phyloP scores from a whole-genome alignment of 1,140 invertebrate genomes.

The Gonatopus flavifemur region DNA sequence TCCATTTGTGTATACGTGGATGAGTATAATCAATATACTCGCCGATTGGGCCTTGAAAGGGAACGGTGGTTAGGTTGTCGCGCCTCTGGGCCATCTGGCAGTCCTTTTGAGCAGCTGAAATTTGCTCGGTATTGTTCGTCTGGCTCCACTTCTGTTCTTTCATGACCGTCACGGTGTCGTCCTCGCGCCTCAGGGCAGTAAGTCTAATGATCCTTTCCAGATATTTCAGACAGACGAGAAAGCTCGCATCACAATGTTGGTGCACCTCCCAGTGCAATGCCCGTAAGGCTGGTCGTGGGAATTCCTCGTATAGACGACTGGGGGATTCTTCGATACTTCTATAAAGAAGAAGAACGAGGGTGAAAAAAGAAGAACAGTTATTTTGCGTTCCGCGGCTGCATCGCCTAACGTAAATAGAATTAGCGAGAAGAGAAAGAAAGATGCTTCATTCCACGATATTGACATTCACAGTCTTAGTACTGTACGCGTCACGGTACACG shows the following conservation, averaged over 20 bases:
- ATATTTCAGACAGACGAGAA: constrained; percentile 62
- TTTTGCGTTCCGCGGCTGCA: too few relatives aligned
- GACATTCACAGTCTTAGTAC: too few relatives aligned
- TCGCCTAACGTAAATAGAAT: too few relatives aligned
- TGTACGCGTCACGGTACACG: too few relatives aligned
- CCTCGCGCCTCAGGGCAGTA: constrained; percentile 48
- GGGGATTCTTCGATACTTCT: constrained; percentile 24
- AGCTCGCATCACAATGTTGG: constrained; percentile 58
- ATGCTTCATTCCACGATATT: too few relatives aligned
- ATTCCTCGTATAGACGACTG: constrained; percentile 48
- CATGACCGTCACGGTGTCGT: constrained; percentile 58
- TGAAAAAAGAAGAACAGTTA: too few relatives aligned
- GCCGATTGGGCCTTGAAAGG: constrained; percentile 60
- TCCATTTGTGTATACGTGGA: too few relatives aligned
- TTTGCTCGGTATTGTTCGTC: constrained; percentile 40
- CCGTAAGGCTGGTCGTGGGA: constrained; percentile 61
- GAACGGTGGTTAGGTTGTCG: constrained; percentile 53
- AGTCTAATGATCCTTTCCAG: constrained; percentile 50
- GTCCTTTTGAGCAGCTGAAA: constrained; percentile 52
- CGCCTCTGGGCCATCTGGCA: constrained; percentile 52
- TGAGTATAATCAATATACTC: constrained; percentile 9
- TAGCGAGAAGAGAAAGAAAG: too few relatives aligned
- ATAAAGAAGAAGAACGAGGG: too few relatives aligned
- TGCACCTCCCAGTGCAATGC: constrained; percentile 65
- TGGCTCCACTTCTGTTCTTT: constrained; percentile 53